Percentiles rank a stretch among this genome's conserved stretches.
These are phyloP conservation scores for Channallabes apus DNA, from an alignment of 2,797 vertebrate genomes.

Conservation along the genomic window DNA sequence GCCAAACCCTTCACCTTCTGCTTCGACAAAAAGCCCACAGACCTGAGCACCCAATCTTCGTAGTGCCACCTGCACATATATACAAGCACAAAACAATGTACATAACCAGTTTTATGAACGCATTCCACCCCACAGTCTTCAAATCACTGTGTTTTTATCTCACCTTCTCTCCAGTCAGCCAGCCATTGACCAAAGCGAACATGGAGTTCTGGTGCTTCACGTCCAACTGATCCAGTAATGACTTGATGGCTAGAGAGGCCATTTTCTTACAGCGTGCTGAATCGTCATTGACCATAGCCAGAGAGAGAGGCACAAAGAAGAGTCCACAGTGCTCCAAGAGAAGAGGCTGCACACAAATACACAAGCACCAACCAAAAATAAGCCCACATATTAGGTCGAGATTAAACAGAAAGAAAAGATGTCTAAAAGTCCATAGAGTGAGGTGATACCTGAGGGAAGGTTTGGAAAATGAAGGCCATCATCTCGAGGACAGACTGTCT, in stretches of 20 bases:
- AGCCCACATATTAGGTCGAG: neutral
- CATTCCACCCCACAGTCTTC: neutral
- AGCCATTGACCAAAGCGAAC: constrained; percentile 80
- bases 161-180: constrained; percentile 88
- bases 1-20: constrained; percentile 82
- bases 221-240: constrained; percentile 80
- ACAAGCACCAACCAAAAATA: neutral
- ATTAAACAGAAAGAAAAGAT: neutral
- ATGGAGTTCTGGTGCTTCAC: constrained; percentile 78
- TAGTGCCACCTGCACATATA: constrained; percentile 67
- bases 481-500: constrained; percentile 92
- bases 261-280: constrained; percentile 91
- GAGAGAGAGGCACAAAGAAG: constrained; percentile 89
- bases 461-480: constrained; percentile 86
- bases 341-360: constrained; percentile 71
- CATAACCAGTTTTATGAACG: neutral
- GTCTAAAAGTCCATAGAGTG: neutral
- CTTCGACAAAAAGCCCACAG: constrained; percentile 91
- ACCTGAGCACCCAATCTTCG: constrained; percentile 85
- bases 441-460: constrained; percentile 85
- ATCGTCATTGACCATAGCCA: constrained; percentile 89
- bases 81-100: neutral
- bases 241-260: constrained; percentile 85
- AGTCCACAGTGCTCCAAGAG: constrained; percentile 81
- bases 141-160: neutral